Conservation (phyloP, 2,888 invertebrate genomes). For the Dolichomitus sp. region DNA sequence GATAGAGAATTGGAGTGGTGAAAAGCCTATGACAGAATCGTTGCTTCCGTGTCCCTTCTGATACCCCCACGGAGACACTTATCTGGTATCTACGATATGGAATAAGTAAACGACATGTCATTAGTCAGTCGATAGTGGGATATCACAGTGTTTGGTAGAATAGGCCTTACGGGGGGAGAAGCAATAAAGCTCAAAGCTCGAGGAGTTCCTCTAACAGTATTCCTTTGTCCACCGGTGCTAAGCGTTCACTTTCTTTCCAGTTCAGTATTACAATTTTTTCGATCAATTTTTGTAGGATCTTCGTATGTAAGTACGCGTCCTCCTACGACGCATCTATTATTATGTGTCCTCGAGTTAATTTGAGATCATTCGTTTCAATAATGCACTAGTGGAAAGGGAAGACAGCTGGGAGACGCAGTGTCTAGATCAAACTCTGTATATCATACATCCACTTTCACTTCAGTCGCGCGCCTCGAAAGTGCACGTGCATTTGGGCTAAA, state of each 20-base stretch:
- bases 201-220: slow-evolving; percentile 46
- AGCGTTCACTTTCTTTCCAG: slow-evolving; percentile 2
- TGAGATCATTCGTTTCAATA: slow-evolving; percentile 9
- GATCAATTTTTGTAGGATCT: not conserved
- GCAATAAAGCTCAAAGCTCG: slow-evolving; percentile 51
- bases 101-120: slow-evolving; percentile 39
- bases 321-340: not conserved
- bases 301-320: not conserved
- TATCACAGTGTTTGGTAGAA: slow-evolving; percentile 39
- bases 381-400: slow-evolving; percentile 7
- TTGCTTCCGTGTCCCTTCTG: slow-evolving; percentile 18
- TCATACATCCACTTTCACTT: slow-evolving; percentile 13
- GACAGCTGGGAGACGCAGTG: not conserved
- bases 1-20: not conserved
- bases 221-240: slow-evolving; percentile 20
- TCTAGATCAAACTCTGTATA: not conserved
- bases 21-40: not conserved
- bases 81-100: slow-evolving; percentile 52
- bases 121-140: slow-evolving; percentile 54
- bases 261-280: slow-evolving; percentile 17
- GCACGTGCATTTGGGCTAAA: not conserved
- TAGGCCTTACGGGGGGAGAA: not conserved
- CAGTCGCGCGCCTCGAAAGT: not conserved
- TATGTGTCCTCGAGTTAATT: slow-evolving; percentile 2
- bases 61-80: slow-evolving; percentile 39